Evolutionary conservation across 2,888 invertebrate genomes (phyloP).

Genomic region (Cephus pygmeus): DNA sequence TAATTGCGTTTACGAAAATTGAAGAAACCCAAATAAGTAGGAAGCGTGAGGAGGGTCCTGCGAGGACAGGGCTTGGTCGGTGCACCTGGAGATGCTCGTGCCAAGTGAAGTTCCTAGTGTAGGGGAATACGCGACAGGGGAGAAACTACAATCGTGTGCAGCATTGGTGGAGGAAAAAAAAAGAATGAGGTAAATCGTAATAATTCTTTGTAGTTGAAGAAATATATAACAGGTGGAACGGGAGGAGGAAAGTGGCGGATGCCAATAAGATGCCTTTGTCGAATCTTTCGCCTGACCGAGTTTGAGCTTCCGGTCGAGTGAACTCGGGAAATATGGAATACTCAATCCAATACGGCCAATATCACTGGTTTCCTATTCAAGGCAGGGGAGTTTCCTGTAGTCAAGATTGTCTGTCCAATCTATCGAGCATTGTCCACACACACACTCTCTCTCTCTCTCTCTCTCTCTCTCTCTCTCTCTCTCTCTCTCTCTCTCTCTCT

Average conservation of each 20-base stretch:
- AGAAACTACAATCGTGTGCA: too few relatives aligned
- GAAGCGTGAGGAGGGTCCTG: too few relatives aligned
- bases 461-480: background rate
- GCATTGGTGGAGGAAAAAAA: too few relatives aligned
- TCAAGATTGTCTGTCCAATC: constrained; percentile 7
- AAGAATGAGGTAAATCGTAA: constrained; percentile 33
- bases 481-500: background rate
- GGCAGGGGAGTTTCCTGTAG: constrained; percentile 38
- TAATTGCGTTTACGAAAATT: too few relatives aligned
- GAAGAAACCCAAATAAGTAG: too few relatives aligned
- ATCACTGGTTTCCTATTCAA: constrained; percentile 41
- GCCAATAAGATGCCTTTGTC: constrained; percentile 63
- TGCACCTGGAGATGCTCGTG: too few relatives aligned
- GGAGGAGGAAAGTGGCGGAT: constrained; percentile 42
- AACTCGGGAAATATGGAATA: constrained; percentile 60
- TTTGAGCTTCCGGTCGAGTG: constrained; percentile 54
- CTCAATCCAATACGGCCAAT: constrained; percentile 54
- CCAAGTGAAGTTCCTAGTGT: too few relatives aligned
- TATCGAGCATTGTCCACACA: constrained; percentile 14
- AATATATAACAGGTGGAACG: background rate
- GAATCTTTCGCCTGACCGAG: constrained; percentile 54
- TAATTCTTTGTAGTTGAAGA: constrained; percentile 26
- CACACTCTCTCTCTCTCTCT: background rate
- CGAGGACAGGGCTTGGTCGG: too few relatives aligned
- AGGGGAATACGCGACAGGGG: too few relatives aligned